A percentile compares a stretch with the other conserved stretches of the same genome.
These are phyloP conservation scores for Sciurus carolinensis DNA, from an alignment of 2,797 vertebrate species.

Conservation along the genomic window DNA sequence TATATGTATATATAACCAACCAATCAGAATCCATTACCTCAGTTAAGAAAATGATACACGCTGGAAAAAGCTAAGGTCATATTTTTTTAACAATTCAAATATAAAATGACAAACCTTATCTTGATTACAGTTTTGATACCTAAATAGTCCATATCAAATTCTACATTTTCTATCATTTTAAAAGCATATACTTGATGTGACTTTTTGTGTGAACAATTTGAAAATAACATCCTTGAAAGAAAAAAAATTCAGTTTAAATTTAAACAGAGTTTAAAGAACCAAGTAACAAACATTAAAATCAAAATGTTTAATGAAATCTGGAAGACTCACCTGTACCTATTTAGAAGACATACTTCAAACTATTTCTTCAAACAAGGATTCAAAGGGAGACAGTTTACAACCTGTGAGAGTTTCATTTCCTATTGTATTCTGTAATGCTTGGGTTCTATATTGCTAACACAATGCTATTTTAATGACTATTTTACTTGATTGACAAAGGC, in stretches of 20 bases:
- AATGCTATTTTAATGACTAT: slow-evolving; percentile 83
- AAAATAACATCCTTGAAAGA: slow-evolving; percentile 73
- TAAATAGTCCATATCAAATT: slow-evolving; percentile 25
- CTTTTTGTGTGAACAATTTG: slow-evolving; percentile 38
- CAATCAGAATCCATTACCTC: slow-evolving; percentile 85
- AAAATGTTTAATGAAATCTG: slow-evolving; percentile 61
- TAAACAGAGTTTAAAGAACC: slow-evolving; percentile 72
- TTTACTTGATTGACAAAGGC: slow-evolving; percentile 77
- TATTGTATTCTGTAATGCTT: slow-evolving; percentile 56
- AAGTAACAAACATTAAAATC: slow-evolving; percentile 65
- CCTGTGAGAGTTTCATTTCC: slow-evolving; percentile 72
- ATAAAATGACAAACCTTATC: slow-evolving; percentile 80
- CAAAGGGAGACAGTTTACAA: slow-evolving; percentile 72
- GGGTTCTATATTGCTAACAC: slow-evolving; percentile 63
- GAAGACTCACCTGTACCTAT: slow-evolving; percentile 80
- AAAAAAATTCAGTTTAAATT: slow-evolving; percentile 71
- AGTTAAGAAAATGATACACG: slow-evolving; percentile 84
- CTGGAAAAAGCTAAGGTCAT: slow-evolving; percentile 55
- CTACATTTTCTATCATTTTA: slow-evolving; percentile 41
- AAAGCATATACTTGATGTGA: neutral
- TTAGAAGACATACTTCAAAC: slow-evolving; percentile 70
- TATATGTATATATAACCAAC: slow-evolving; percentile 48
- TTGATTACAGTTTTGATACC: slow-evolving; percentile 79
- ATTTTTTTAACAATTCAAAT: slow-evolving; percentile 83
- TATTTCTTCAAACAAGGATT: slow-evolving; percentile 78